phyloP scores from a whole-genome alignment of 2,113 vertebrate species.

The Megaleporinus macrocephalus region DNA sequence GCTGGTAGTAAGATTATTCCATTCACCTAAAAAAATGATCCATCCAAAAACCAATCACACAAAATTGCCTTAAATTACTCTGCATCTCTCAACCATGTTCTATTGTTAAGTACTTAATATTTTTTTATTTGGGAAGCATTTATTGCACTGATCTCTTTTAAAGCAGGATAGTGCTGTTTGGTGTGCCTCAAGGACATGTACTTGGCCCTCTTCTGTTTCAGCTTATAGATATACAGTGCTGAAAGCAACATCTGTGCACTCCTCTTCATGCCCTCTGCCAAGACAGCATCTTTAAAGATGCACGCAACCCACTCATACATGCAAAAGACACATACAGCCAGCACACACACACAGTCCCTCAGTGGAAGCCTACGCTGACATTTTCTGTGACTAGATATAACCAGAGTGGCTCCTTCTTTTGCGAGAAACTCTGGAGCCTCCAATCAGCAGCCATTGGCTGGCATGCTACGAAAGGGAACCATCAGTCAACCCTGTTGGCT shows the following conservation, averaged over 20 bases:
- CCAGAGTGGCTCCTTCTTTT: slow-evolving; percentile 51
- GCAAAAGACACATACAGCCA: slow-evolving; percentile 36
- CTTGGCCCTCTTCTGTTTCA: slow-evolving; percentile 59
- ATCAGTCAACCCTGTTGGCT: slow-evolving; percentile 57
- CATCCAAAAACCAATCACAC: too few relatives aligned
- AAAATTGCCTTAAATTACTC: neutral
- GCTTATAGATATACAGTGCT: slow-evolving; percentile 43
- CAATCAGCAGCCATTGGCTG: slow-evolving; percentile 54
- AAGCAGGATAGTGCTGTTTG: slow-evolving; percentile 55
- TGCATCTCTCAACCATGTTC: neutral
- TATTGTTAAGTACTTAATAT: neutral
- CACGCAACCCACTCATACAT: slow-evolving; percentile 34
- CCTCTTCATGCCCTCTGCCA: slow-evolving; percentile 37
- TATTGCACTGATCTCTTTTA: slow-evolving; percentile 64
- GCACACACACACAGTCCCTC: slow-evolving; percentile 40
- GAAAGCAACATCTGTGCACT: slow-evolving; percentile 71
- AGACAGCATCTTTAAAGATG: slow-evolving; percentile 39
- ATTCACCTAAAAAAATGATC: too few relatives aligned
- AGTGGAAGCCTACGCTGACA: slow-evolving; percentile 47
- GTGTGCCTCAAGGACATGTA: slow-evolving; percentile 62
- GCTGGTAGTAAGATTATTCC: too few relatives aligned
- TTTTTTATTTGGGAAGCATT: neutral
- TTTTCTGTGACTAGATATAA: slow-evolving; percentile 61
- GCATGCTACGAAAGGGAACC: slow-evolving; percentile 48
- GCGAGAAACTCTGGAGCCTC: slow-evolving; percentile 9